These are phyloP conservation scores for Sphecodes monilicornis DNA, from an alignment of 2,888 invertebrate genomes.

Conservation along the genomic window DNA sequence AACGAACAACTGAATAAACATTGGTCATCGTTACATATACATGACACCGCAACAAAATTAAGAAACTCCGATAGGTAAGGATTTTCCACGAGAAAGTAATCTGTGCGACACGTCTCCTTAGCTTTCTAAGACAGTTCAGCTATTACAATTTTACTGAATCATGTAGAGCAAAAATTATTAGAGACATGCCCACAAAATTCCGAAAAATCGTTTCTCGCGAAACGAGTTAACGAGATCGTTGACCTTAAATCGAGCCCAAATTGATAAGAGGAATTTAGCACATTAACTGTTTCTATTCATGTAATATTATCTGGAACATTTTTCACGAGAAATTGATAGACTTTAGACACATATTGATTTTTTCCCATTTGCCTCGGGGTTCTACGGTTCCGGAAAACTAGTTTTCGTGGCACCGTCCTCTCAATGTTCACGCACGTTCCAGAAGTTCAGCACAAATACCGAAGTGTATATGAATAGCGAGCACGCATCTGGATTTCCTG, in stretches of 20 bases:
- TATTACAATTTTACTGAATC: conserved; percentile 47
- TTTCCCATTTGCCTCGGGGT: conserved; percentile 24
- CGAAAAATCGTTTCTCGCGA: conserved; percentile 6
- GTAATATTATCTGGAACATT: conserved; percentile 64
- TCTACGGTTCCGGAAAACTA: conserved; percentile 19
- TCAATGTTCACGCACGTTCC: conserved; percentile 33
- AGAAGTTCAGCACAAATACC: conserved; percentile 51
- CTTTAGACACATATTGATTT: conserved; percentile 56
- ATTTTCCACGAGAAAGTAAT: background rate
- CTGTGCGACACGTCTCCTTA: conserved; percentile 9
- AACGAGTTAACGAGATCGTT: conserved; percentile 25
- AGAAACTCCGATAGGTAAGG: background rate
- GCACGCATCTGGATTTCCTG: conserved; percentile 71
- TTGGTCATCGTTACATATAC: conserved; percentile 6
- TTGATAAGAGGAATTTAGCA: conserved; percentile 55
- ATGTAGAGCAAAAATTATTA: conserved; percentile 39
- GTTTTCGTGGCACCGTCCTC: conserved; percentile 19
- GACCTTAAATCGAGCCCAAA: conserved; percentile 29
- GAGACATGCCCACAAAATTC: conserved; percentile 25
- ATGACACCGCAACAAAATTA: background rate
- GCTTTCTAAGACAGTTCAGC: conserved; percentile 29
- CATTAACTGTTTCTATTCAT: conserved; percentile 65
- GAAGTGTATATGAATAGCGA: conserved; percentile 56
- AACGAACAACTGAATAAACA: conserved; percentile 15
- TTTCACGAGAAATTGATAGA: conserved; percentile 46